Percentiles rank a stretch among this genome's conserved stretches.
phyloP scores from a whole-genome alignment of 2,797 vertebrate species.

The Sebastolobus alascanus region DNA sequence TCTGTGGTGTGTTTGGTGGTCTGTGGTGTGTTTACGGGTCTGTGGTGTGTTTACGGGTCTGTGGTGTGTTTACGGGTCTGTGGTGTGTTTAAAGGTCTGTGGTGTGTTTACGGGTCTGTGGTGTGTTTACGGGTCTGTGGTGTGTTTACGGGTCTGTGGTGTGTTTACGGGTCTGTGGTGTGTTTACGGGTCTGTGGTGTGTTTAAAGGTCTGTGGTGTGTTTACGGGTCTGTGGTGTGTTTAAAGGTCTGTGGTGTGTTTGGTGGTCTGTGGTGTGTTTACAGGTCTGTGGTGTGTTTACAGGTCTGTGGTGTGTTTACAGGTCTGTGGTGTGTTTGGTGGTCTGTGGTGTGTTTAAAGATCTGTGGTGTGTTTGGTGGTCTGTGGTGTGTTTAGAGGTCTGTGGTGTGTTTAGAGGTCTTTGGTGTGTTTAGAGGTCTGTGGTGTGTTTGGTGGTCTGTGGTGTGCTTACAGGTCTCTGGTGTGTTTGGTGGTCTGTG shows the following conservation, averaged over 20 bases:
- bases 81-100: not conserved
- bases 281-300: too few relatives aligned
- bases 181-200: not conserved
- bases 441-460: not conserved
- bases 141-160: not conserved
- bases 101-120: not conserved
- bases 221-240: not conserved
- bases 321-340: not conserved
- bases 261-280: rapidly evolving
- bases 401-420: not conserved
- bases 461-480: too few relatives aligned
- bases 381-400: not conserved
- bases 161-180: not conserved
- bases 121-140: not conserved
- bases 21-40: not conserved
- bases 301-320: not conserved
- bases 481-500: too few relatives aligned
- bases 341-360: not conserved
- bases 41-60: too few relatives aligned
- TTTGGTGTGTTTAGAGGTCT: not conserved
- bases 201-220: not conserved
- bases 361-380: not conserved
- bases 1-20: not conserved
- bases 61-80: not conserved
- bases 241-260: not conserved